Evolutionary conservation across 2,888 invertebrate genomes (phyloP), one percentile per base, ranked within the genome.

Genomic region (Monopis laevigella): DNA sequence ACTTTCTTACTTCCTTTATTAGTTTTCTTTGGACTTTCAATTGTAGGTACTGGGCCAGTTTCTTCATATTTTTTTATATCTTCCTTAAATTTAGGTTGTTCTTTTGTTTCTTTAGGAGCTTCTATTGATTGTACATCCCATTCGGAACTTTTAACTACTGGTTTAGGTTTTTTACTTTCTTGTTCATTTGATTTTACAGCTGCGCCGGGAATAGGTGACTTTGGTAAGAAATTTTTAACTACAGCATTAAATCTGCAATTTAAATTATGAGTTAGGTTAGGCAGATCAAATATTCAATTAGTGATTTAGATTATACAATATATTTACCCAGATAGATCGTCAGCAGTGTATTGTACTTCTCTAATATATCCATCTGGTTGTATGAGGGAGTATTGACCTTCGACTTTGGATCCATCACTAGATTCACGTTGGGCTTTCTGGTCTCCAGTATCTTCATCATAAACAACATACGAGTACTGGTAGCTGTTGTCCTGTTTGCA

Each of bases 391-490:
- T 84, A 83, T 45, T 77, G 70, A 27, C 83, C 84, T 40, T 74
- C 77, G 11, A 83, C 83, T 18, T 73, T 68, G 43, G 73, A 69
- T 4, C 83, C 83, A 51, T 83, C 82, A 45, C 84, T 78, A 11
- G 65, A 57, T 52, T 84, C 84, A 41, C 71, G 72, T 56, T 82
- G 82, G 12, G 69, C 60, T 51, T 83, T 82, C 45, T 74, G 70
- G 49, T 84, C 84, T 18, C 84, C 84, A 13, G 84, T 84, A 44
- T 68, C 62, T 41, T 77, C 74, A 48, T 84, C 84, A 47, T 78
- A 72, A 2, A 84, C 82, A 21, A 78, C 68, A 49, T 84, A 84
- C 3, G 78, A 77, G 51, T 82, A 83, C 54, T 78, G 64, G 40
- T 77, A 80, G 5, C 62, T 39, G 21, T 58, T 6, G 53, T 17